A percentile compares a stretch with the other conserved stretches of the same genome.
phyloP scores from a whole-genome alignment of 2,888 invertebrate species.

The Dorcus hopei region DNA sequence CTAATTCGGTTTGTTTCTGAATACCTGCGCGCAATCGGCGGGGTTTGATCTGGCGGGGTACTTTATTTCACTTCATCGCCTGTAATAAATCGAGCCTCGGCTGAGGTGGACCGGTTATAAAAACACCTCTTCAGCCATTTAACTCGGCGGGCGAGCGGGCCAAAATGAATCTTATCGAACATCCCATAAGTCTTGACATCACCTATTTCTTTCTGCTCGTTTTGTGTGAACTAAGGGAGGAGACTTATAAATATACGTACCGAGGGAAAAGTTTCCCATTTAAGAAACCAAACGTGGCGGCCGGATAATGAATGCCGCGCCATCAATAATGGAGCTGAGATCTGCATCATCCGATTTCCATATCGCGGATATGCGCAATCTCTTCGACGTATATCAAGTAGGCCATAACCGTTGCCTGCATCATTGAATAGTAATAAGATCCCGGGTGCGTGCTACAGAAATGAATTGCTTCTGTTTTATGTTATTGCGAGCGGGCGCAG shows the following conservation, averaged over 20 bases:
- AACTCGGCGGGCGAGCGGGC: constrained; percentile 38
- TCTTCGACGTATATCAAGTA: neutral
- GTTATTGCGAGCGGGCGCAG: constrained; percentile 12
- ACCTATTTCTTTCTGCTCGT: constrained; percentile 50
- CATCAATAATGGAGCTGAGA: constrained; percentile 36
- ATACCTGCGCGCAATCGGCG: constrained; percentile 38
- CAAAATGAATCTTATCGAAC: constrained; percentile 55
- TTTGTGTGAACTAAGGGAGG: constrained; percentile 45
- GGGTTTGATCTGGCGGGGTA: constrained; percentile 41
- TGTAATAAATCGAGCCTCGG: constrained; percentile 41
- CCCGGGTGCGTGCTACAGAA: constrained; percentile 18
- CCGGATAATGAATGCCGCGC: constrained; percentile 34
- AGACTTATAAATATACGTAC: constrained; percentile 50
- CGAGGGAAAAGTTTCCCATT: constrained; percentile 52
- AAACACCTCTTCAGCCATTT: constrained; percentile 47
- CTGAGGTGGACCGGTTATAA: constrained; percentile 45
- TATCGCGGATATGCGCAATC: constrained; percentile 1
- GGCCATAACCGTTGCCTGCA: constrained; percentile 41
- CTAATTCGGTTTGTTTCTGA: constrained; percentile 36
- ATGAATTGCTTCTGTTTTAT: constrained; percentile 23
- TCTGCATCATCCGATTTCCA: constrained; percentile 13
- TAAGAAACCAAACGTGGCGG: constrained; percentile 44
- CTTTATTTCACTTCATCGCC: constrained; percentile 40
- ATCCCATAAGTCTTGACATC: constrained; percentile 54
- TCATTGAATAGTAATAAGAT: constrained; percentile 52